Evolutionary conservation across 2,113 vertebrate genomes (phyloP).

Genomic region (Aix galericulata): DNA sequence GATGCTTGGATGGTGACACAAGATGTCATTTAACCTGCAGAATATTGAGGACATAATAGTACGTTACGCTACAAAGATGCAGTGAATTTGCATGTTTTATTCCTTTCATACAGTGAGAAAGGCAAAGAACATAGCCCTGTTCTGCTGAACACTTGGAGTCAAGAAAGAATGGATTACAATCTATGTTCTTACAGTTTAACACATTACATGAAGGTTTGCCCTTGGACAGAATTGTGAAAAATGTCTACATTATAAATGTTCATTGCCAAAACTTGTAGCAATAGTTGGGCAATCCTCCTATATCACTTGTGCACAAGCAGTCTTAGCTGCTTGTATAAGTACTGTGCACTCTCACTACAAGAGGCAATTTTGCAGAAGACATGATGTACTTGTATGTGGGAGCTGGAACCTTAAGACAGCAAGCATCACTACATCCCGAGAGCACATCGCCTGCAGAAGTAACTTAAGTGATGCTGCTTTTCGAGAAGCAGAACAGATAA

Average conservation of each 20-base stretch:
- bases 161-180: not conserved
- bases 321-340: not conserved
- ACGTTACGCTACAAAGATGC: not conserved
- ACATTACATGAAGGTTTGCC: not conserved
- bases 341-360: not conserved
- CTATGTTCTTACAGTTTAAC: not conserved
- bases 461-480: not conserved
- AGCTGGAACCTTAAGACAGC: constrained; percentile 1
- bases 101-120: not conserved
- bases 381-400: not conserved
- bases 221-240: not conserved
- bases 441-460: not conserved
- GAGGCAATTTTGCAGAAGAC: not conserved
- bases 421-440: not conserved
- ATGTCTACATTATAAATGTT: not conserved
- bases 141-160: not conserved
- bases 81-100: not conserved
- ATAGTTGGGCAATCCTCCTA: not conserved
- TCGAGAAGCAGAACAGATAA: not conserved
- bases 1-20: no score
- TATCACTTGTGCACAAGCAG: not conserved
- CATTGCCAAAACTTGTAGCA: not conserved
- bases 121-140: not conserved
- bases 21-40: no score
- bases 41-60: no score